These are phyloP conservation scores for Amiota communis DNA, from an alignment of 2,888 invertebrate species.

Conservation along the genomic window DNA sequence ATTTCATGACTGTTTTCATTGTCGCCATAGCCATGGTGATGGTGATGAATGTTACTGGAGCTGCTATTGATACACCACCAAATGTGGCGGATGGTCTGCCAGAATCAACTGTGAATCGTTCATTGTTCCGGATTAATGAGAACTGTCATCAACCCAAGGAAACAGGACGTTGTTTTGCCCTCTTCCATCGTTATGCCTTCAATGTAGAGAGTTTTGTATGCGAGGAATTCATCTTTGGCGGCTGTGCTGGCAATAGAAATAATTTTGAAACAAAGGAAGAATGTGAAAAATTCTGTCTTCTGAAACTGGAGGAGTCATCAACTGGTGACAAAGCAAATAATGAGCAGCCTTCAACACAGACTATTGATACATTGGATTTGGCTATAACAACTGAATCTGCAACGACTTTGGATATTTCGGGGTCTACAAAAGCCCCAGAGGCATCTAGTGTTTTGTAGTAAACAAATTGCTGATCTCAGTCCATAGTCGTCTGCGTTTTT, in stretches of 20 bases:
- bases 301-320: background rate
- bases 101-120: constrained; percentile 18
- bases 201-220: constrained; percentile 75
- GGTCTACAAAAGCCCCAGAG: too few species aligned
- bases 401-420: too few species aligned
- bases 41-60: background rate
- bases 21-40: background rate
- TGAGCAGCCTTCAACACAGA: background rate
- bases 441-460: too few species aligned
- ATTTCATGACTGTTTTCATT: background rate
- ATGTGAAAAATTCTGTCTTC: constrained; percentile 76
- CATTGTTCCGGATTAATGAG: constrained; percentile 46
- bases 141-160: constrained; percentile 79
- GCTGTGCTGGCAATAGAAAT: constrained; percentile 85
- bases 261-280: constrained; percentile 80
- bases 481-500: too few species aligned
- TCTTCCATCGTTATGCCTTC: constrained; percentile 65
- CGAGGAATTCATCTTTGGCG: constrained; percentile 83
- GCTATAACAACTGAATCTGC: too few species aligned
- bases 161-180: constrained; percentile 82
- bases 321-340: background rate
- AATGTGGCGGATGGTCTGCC: constrained; percentile 3
- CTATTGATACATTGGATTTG: too few species aligned
- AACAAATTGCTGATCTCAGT: too few species aligned
- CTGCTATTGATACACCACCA: constrained; percentile 19